Evolutionary conservation across 2,797 vertebrate genomes (phyloP).

Genomic region (Melanogrammus aeglefinus): DNA sequence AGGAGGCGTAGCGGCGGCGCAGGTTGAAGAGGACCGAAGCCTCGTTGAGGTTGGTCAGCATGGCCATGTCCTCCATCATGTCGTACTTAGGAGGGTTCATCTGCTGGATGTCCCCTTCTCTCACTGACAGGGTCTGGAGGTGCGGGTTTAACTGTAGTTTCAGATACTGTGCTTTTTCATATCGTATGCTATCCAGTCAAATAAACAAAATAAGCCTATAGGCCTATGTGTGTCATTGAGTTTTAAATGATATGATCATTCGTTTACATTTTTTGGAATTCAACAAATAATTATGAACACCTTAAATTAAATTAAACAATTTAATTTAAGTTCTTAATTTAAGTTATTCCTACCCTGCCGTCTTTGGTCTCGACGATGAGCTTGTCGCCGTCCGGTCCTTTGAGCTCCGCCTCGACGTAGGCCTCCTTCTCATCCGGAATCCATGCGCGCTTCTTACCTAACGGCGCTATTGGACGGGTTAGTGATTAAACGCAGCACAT

Average conservation of each 20-base stretch:
- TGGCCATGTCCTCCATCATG: constrained; percentile 92
- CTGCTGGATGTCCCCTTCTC: constrained; percentile 83
- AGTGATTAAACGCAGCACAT: background rate
- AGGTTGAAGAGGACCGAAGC: constrained; percentile 85
- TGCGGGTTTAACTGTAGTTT: constrained; percentile 1
- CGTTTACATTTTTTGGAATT: background rate
- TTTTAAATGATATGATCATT: background rate
- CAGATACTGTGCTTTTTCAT: background rate
- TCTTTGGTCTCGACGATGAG: constrained; percentile 79
- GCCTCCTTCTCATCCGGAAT: constrained; percentile 88
- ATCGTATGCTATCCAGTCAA: background rate
- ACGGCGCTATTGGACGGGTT: constrained; percentile 1
- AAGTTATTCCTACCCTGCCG: constrained; percentile 51
- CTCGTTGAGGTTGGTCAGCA: constrained; percentile 93
- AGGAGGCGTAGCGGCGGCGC: constrained; percentile 79
- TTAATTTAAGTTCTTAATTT: too few relatives aligned
- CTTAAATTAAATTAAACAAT: background rate
- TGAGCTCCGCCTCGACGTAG: constrained; percentile 86
- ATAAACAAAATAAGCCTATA: background rate
- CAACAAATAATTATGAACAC: background rate
- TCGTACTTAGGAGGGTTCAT: constrained; percentile 93
- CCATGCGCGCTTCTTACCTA: constrained; percentile 88
- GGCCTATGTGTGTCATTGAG: background rate
- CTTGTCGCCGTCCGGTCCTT: constrained; percentile 79
- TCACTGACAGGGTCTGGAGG: constrained; percentile 75